Conservation (phyloP, 2,888 invertebrate species). For the Eulithis testata region DNA sequence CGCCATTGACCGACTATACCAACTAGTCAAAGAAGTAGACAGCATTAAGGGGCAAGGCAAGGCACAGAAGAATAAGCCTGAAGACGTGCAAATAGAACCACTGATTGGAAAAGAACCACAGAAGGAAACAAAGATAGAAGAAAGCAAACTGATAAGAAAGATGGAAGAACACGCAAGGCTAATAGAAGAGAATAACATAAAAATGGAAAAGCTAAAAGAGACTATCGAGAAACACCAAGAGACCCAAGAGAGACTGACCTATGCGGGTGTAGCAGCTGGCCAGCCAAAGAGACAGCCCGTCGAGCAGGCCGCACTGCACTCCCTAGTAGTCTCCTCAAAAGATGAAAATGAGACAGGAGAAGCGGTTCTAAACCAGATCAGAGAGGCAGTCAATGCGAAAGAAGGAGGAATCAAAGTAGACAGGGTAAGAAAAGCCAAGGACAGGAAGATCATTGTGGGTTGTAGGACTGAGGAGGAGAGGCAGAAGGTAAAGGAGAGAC, state of each 20-base stretch:
- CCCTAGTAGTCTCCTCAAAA: neutral
- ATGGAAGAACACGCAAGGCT: neutral
- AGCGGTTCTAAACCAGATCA: neutral
- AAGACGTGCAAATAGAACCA: too few species aligned
- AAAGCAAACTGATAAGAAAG: neutral
- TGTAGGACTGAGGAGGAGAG: neutral
- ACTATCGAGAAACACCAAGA: neutral
- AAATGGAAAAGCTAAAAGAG: neutral
- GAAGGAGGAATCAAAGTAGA: slow-evolving; percentile 19
- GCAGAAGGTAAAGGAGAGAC: neutral
- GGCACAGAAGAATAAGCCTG: neutral
- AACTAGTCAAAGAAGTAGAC: neutral
- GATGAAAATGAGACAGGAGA: neutral
- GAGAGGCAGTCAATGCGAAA: neutral
- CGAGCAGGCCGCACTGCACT: neutral
- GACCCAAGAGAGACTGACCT: neutral
- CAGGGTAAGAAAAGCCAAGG: slow-evolving; percentile 15
- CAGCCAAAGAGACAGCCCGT: neutral
- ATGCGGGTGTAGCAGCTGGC: neutral
- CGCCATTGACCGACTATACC: neutral
- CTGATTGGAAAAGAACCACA: neutral
- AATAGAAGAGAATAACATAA: neutral
- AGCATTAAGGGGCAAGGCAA: neutral
- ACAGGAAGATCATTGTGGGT: slow-evolving; percentile 6
- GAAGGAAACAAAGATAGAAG: neutral